Percentiles rank a stretch among this genome's conserved stretches.
Evolutionary conservation across 2,113 vertebrate species (phyloP).

Genomic region (Epinephelus cyanopodus): DNA sequence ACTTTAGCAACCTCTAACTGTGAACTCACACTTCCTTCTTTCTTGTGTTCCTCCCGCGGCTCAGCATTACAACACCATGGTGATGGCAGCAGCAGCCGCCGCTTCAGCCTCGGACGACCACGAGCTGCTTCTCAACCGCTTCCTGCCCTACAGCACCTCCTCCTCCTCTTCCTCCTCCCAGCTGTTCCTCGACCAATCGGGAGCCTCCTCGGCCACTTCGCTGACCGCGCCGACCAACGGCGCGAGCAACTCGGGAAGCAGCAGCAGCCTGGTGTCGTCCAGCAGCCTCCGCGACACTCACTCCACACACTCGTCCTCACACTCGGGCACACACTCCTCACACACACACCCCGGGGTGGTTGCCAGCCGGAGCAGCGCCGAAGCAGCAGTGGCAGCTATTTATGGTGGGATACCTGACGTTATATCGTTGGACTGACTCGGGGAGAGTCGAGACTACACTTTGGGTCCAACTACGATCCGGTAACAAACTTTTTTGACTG

Average conservation of each 20-base stretch:
- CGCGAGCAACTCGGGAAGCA: conserved; percentile 89
- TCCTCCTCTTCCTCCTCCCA: conserved; percentile 86
- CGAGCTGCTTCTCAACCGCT: conserved; percentile 93
- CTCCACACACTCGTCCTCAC: conserved; percentile 83
- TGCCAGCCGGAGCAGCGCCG: conserved; percentile 83
- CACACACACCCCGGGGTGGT: conserved; percentile 75
- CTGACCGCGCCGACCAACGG: conserved; percentile 88
- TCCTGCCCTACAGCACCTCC: conserved; percentile 90
- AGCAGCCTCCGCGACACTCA: conserved; percentile 92
- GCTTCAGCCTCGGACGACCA: conserved; percentile 94
- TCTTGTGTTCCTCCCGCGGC: background rate
- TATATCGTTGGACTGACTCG: conserved; percentile 95
- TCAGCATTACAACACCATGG: conserved; percentile 95
- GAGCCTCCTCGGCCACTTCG: conserved; percentile 85
- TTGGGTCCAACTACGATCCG: conserved; percentile 30
- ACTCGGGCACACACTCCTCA: conserved; percentile 82
- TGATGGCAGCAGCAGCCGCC: conserved; percentile 93
- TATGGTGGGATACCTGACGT: conserved; percentile 97
- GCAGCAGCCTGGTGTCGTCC: conserved; percentile 93
- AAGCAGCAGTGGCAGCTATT: conserved; percentile 88
- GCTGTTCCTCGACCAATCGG: conserved; percentile 95
- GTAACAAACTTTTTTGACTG: conserved; percentile 35
- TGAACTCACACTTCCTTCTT: background rate
- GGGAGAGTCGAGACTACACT: background rate
- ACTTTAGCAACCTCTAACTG: background rate